A percentile compares a stretch with the other conserved stretches of the same genome.
Evolutionary conservation across 2,888 invertebrate species (phyloP).

Genomic region (Mechanitis messenoides): DNA sequence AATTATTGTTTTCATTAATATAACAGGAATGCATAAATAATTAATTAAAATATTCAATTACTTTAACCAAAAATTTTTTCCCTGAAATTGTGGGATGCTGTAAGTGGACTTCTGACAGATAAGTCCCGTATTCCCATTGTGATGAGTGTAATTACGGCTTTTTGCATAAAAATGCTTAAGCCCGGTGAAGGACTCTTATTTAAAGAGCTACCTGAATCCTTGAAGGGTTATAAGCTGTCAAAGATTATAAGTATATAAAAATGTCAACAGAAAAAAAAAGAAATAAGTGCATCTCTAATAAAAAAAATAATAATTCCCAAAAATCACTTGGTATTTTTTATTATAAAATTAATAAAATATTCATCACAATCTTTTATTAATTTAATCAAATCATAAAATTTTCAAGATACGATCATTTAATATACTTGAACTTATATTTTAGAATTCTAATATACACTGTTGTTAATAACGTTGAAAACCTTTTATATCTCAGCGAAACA

Average conservation of each 20-base stretch:
- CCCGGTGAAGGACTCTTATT: slow-evolving; percentile 35
- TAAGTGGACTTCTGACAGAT: slow-evolving; percentile 42
- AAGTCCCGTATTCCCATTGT: slow-evolving; percentile 40
- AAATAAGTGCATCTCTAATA: no score
- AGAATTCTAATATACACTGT: no score
- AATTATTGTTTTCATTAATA: no score
- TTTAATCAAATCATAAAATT: no score
- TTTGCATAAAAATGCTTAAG: slow-evolving; percentile 50
- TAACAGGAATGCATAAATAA: no score
- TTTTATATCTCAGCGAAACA: slow-evolving; percentile 14
- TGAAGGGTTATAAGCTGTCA: slow-evolving; percentile 24
- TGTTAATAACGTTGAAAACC: no score
- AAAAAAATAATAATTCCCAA: no score
- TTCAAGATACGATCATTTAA: no score
- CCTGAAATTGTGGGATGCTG: not conserved
- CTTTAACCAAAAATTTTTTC: not conserved
- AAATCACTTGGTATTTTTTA: no score
- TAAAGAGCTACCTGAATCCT: slow-evolving; percentile 32
- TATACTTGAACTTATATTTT: no score
- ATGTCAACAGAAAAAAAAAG: not conserved
- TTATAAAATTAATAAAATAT: no score
- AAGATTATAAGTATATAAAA: not conserved
- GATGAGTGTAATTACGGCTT: slow-evolving; percentile 66
- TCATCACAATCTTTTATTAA: no score
- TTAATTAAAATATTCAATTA: not conserved